These are phyloP conservation scores for Condylostylus longicornis DNA, from an alignment of 1,140 invertebrate genomes.

Conservation along the genomic window DNA sequence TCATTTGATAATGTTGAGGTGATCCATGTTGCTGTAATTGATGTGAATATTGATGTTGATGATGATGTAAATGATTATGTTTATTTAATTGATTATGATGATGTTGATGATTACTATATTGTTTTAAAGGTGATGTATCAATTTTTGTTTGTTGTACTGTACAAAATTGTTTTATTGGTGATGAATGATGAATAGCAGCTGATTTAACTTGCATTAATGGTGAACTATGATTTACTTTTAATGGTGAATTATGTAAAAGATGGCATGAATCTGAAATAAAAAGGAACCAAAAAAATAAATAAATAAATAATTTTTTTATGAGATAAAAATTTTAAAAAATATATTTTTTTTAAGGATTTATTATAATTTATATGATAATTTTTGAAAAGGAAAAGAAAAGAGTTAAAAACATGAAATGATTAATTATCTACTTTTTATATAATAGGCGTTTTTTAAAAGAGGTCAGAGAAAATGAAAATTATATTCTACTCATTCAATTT, in stretches of 20 bases:
- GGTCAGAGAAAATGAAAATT: too few relatives aligned
- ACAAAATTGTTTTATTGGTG: slow-evolving; percentile 1
- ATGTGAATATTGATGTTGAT: too few relatives aligned
- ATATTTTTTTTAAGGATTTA: too few relatives aligned
- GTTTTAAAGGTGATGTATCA: not conserved
- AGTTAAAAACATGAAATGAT: too few relatives aligned
- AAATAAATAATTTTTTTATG: slow-evolving; percentile 20
- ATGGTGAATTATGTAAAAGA: slow-evolving; percentile 20
- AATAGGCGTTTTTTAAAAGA: too few relatives aligned
- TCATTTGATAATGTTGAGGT: slow-evolving; percentile 28
- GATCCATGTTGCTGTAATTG: too few relatives aligned
- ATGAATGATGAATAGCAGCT: slow-evolving; percentile 4
- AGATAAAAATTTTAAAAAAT: too few relatives aligned
- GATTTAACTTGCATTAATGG: slow-evolving; percentile 7
- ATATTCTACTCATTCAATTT: too few relatives aligned
- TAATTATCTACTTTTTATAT: too few relatives aligned
- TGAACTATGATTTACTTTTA: slow-evolving; percentile 16
- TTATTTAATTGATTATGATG: slow-evolving; percentile 7
- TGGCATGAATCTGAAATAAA: slow-evolving; percentile 25
- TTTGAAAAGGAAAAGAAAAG: too few relatives aligned
- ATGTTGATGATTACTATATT: slow-evolving; percentile 9
- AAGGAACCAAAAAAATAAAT: slow-evolving; percentile 11
- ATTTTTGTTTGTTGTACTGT: too few relatives aligned
- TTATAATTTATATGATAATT: too few relatives aligned
- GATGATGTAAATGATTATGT: slow-evolving; percentile 12